Conservation (phyloP, 2,797 vertebrate genomes). For the Sylvilagus floridanus region DNA sequence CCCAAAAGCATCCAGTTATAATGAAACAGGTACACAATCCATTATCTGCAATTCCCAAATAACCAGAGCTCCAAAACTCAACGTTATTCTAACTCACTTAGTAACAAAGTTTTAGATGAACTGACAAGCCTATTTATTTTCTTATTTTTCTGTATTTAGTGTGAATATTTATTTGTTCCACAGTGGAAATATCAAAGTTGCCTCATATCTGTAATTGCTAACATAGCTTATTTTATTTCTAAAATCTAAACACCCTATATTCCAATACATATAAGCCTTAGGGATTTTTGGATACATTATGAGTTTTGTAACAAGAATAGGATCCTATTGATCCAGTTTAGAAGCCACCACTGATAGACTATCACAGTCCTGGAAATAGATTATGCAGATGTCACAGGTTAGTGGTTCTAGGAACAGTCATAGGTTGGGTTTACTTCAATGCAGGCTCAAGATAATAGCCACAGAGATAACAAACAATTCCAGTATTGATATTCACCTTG, state of each 20-base stretch:
- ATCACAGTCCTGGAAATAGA: not conserved
- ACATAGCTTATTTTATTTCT: not conserved
- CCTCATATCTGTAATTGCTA: not conserved
- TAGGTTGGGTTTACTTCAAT: not conserved
- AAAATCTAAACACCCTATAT: not conserved
- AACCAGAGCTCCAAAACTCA: conserved; percentile 21
- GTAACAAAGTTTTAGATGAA: conserved; percentile 32
- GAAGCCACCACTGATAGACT: not conserved
- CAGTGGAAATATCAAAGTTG: not conserved
- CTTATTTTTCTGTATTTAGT: not conserved
- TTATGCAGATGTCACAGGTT: not conserved
- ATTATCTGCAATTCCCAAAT: not conserved
- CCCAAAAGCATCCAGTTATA: not conserved
- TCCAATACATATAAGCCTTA: not conserved
- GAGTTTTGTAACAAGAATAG: not conserved
- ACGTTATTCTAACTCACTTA: conserved; percentile 35
- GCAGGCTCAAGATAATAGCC: not conserved
- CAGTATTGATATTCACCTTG: not conserved
- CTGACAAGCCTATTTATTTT: not conserved
- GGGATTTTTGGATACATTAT: not conserved
- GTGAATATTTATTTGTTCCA: not conserved
- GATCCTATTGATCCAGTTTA: not conserved
- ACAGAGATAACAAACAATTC: not conserved
- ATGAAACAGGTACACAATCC: not conserved
- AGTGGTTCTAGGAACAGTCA: not conserved